Evolutionary conservation across 2,797 vertebrate genomes (phyloP), one percentile per base, ranked within the genome.

Genomic region (Mormyrops attenuatus): DNA sequence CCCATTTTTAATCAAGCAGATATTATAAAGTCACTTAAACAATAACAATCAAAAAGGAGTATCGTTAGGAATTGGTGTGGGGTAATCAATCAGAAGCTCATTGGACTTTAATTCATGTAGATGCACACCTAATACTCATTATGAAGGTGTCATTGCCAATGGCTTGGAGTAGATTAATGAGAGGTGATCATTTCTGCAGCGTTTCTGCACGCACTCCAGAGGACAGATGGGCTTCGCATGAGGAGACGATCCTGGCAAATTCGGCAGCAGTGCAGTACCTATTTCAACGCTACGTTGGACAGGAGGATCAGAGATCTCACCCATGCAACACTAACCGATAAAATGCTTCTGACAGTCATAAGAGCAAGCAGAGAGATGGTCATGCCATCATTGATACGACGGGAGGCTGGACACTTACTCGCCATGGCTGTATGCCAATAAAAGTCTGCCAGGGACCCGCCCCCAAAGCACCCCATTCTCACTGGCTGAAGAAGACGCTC

Each of bases 41-140:
- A 95, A 95, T 96, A 96, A 96, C 95, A 95, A 95, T 95, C 95
- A 94, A 85, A 90, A 93, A 94, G 92, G 94, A 90, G 17, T 92
- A 90, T 95, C 95, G 95, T 96, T 96, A 96, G 94, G 93, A 92
- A 93, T 17, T 50, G 80, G 88, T 22, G 55, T 90, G 91, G 92
- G 94, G 95, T 94, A 92, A 96, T 97, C 95, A 94, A 96, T 97
- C 96, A 96, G 95, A 91, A 91, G 91, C 96, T 96, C 96, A 96
- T 97, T 96, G 95, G 93, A 95, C 95, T 96, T 96, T 97, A 96
- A 96, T 96, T 97, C 96, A 96, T 97, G 96, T 96, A 96, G 96
- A 96, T 96, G 96, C 96, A 96, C 95, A 96, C 95, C 96, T 96
- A 96, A 97, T 96, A 95, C 96, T 96, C 96, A 97, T 96, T 97